Percentiles rank a stretch among this genome's conserved stretches.
Evolutionary conservation across 2,888 invertebrate genomes (phyloP).

Genomic region (Microctonus hyperodae): DNA sequence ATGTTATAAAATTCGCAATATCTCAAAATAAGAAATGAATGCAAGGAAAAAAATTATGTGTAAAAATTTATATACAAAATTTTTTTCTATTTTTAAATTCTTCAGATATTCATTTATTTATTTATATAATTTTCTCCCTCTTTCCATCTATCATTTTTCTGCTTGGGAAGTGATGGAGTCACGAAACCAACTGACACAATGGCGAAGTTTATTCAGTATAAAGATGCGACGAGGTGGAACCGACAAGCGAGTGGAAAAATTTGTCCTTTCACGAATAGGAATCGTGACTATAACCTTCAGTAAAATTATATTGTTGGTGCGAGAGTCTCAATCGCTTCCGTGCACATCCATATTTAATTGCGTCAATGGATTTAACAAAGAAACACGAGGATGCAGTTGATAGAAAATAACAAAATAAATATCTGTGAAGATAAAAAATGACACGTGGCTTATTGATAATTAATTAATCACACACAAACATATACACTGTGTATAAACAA

Average conservation of each 20-base stretch:
- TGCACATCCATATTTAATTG: constrained; percentile 9
- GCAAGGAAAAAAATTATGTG: too few species aligned
- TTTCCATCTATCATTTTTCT: neutral
- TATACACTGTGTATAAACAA: too few species aligned
- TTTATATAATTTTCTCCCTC: constrained; percentile 10
- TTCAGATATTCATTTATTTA: neutral
- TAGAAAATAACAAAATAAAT: neutral
- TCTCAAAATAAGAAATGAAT: too few species aligned
- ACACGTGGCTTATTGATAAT: neutral
- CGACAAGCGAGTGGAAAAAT: constrained; percentile 8
- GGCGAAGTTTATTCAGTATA: neutral
- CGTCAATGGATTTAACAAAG: neutral
- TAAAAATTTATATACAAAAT: too few species aligned
- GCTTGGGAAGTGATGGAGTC: constrained; percentile 1
- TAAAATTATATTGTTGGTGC: constrained; percentile 11
- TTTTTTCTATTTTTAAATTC: too few species aligned
- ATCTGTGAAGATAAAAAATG: neutral
- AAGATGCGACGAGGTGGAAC: constrained; percentile 26
- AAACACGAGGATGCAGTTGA: neutral
- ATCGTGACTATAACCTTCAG: constrained; percentile 10
- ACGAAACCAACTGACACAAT: constrained; percentile 25
- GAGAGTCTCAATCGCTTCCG: constrained; percentile 16
- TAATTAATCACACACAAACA: neutral
- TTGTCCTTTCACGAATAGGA: neutral
- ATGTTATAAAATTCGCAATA: too few species aligned